Conservation (phyloP, 2,113 vertebrate genomes). For the Oxyura jamaicensis region DNA sequence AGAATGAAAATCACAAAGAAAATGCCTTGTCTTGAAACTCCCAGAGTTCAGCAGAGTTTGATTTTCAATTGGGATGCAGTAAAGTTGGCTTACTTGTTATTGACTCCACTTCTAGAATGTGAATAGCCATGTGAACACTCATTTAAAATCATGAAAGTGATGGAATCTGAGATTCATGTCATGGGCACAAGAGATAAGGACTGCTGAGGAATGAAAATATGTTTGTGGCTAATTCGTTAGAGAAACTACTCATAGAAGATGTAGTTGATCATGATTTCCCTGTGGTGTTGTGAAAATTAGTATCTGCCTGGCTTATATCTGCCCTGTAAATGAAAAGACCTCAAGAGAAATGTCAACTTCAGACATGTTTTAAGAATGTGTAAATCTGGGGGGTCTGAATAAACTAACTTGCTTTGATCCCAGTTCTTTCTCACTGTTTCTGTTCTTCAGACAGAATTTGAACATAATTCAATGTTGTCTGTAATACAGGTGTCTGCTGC, state of each 20-base stretch:
- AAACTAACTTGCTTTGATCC: not conserved
- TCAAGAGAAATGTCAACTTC: not conserved
- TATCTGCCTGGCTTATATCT: not conserved
- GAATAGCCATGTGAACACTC: not conserved
- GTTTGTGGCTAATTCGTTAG: conserved; percentile 27
- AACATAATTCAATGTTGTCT: not conserved
- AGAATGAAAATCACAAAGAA: not conserved
- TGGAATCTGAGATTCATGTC: not conserved
- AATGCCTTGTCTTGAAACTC: not conserved
- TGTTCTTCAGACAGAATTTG: not conserved
- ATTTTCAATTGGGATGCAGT: not conserved
- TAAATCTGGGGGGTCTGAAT: not conserved
- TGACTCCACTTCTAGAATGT: not conserved
- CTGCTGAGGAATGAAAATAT: not conserved
- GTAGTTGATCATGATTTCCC: conserved; percentile 19
- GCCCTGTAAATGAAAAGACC: not conserved
- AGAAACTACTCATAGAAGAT: conserved; percentile 3
- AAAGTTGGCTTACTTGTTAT: not conserved
- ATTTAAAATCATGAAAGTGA: not conserved
- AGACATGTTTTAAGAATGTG: not conserved
- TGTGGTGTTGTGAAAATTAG: conserved; percentile 27
- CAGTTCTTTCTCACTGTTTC: not conserved
- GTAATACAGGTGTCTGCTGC: not conserved
- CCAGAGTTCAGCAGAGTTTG: not conserved
- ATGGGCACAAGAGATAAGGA: not conserved